Evolutionary conservation across 92 coral and sea anemone genomes (phyloP).

Genomic region (Chrysogorgia sp.): DNA sequence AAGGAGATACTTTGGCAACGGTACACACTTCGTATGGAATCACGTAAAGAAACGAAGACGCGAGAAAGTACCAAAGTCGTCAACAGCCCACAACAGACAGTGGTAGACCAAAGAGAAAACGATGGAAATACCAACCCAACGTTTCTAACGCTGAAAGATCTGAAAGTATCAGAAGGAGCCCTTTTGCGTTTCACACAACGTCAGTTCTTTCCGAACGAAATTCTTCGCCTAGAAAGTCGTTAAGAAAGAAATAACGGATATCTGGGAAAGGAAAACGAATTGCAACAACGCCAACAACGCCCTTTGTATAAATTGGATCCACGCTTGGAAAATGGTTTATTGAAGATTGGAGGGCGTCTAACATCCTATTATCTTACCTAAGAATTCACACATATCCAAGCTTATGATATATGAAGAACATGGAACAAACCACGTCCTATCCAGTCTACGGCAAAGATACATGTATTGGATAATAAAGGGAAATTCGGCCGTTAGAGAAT

Average conservation of each 20-base stretch:
- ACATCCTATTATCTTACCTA: slow-evolving; percentile 63
- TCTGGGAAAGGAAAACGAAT: slow-evolving; percentile 31
- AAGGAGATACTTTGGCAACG: neutral
- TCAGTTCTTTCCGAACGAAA: slow-evolving; percentile 55
- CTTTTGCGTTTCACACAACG: slow-evolving; percentile 52
- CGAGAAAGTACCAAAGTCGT: too few species aligned
- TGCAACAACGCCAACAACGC: too few species aligned
- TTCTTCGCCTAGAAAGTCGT: slow-evolving; percentile 32
- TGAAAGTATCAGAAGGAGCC: slow-evolving; percentile 59
- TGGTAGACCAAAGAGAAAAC: too few species aligned
- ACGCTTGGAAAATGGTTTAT: slow-evolving; percentile 47
- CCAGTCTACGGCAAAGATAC: slow-evolving; percentile 14
- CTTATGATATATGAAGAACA: slow-evolving; percentile 49
- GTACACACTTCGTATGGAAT: neutral
- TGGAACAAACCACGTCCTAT: slow-evolving; percentile 30
- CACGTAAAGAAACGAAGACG: neutral
- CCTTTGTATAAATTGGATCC: slow-evolving; percentile 61
- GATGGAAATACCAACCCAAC: neutral
- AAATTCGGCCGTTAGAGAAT: too few species aligned
- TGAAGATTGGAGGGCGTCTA: slow-evolving; percentile 68
- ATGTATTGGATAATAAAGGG: too few species aligned
- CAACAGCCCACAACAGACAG: too few species aligned
- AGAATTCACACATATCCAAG: slow-evolving; percentile 54
- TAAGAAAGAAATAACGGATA: slow-evolving; percentile 19
- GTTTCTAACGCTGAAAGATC: slow-evolving; percentile 50